Conservation (phyloP, 2,888 invertebrate species). For the Chironomus riparius region DNA sequence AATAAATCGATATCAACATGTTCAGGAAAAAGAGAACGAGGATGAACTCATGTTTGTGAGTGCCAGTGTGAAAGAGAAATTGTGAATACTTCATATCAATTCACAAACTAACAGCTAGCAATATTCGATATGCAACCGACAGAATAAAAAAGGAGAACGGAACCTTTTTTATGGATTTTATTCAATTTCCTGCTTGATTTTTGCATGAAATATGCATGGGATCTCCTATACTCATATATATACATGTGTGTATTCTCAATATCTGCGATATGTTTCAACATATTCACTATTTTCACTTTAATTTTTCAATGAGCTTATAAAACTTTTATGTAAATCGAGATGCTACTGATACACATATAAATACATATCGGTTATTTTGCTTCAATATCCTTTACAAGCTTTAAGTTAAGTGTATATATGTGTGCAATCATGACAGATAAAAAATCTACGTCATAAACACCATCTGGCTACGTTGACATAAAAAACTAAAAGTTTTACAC, state of each 20-base stretch:
- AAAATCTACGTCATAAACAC: not conserved
- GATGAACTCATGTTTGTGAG: no score
- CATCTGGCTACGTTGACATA: not conserved
- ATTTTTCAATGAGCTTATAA: not conserved
- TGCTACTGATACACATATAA: not conserved
- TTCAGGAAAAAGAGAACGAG: not conserved
- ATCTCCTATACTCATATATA: not conserved
- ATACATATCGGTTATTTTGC: no score
- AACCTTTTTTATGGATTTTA: conserved; percentile 21
- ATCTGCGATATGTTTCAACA: not conserved
- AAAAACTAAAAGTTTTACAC: not conserved
- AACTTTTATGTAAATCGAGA: not conserved
- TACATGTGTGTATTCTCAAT: no score
- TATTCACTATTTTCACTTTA: not conserved
- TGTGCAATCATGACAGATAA: not conserved
- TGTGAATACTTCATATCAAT: no score
- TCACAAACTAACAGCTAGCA: not conserved
- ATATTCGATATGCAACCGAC: not conserved
- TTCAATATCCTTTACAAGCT: no score
- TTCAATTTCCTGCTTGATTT: conserved; percentile 25
- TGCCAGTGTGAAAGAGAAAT: no score
- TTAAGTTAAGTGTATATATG: not conserved
- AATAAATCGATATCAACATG: not conserved
- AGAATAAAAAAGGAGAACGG: not conserved
- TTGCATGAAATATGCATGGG: conserved; percentile 10